Evolutionary conservation across 2,797 vertebrate species (phyloP), one percentile per base, ranked within the genome.

Genomic region (Aotus griseimembra): DNA sequence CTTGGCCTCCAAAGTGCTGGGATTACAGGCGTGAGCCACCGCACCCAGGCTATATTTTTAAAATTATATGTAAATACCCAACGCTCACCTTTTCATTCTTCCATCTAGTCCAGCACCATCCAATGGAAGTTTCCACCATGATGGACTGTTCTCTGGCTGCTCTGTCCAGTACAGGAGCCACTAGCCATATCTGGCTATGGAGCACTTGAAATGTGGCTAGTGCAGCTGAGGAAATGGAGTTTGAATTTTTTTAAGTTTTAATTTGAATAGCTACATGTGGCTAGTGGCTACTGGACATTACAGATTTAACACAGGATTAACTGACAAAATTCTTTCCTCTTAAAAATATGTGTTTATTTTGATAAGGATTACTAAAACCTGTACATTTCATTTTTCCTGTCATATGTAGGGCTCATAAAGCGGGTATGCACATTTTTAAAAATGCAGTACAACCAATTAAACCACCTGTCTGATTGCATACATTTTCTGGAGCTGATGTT

Each of bases 291-390:
- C 57, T 17, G 9, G 50, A 33, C 24, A 52, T 22, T 50, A 46
- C 9, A 76, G 61, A 76, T 28, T 20, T 30, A 83, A 85, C 7
- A 20, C 7, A 44, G 55, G 85, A 72, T 73, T 44, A 94, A 30
- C 72, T 7, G 33, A 55, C 10, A 17, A 15, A 88, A 67, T 52
- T 39, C 48, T 96, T 83, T n/a, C 11, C 33, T 92, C 15, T 41
- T 70, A 33, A 91, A 91, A 82, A 82, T 52, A 20, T 9, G 11
- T 41, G 50, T 92, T 93, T 44, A 64, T 79, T 81, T 93, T 67
- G 52, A 61, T 46, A 44, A 93, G 26, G 48, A 50, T 80, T 77
- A 46, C 64, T 41, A 50, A 92, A 88, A 72, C 70, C 57, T 52
- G 4, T 24, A 2, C 6, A 12, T 50, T 76, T 82, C 5, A 30